A percentile compares a stretch with the other conserved stretches of the same genome.
These are phyloP conservation scores for Choloepus didactylus DNA, from an alignment of 2,797 vertebrate genomes.

Conservation along the genomic window DNA sequence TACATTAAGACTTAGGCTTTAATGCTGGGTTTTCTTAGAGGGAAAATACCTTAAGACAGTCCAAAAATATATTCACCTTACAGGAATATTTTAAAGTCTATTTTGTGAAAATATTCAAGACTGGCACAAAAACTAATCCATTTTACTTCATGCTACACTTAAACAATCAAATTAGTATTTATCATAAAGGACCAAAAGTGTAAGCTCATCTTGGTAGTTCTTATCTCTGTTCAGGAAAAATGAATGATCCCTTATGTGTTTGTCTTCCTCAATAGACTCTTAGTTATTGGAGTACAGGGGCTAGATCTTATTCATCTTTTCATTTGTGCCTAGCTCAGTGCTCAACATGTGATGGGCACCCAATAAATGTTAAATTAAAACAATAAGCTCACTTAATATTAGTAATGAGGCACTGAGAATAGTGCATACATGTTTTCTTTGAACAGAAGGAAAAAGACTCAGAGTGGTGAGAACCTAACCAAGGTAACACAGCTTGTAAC, in stretches of 20 bases:
- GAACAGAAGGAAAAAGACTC: background rate
- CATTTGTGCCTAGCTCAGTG: background rate
- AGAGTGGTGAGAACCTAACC: background rate
- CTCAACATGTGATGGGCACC: background rate
- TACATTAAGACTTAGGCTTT: background rate
- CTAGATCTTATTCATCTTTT: background rate
- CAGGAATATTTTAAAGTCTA: background rate
- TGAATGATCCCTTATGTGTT: background rate
- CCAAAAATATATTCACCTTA: background rate
- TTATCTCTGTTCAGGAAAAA: background rate
- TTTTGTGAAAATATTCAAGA: background rate
- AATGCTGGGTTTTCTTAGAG: background rate
- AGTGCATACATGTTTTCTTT: background rate
- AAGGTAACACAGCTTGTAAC: background rate
- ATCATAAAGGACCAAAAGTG: background rate
- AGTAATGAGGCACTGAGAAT: background rate
- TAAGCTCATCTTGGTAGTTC: background rate
- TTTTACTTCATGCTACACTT: conserved; percentile 23
- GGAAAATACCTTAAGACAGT: background rate
- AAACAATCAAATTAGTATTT: background rate
- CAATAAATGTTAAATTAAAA: background rate
- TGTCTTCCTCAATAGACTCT: background rate
- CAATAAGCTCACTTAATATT: background rate
- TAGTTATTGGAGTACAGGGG: background rate
- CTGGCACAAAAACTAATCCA: background rate